Conservation (phyloP, 2,113 vertebrate genomes). For the Octodon degus region DNA sequence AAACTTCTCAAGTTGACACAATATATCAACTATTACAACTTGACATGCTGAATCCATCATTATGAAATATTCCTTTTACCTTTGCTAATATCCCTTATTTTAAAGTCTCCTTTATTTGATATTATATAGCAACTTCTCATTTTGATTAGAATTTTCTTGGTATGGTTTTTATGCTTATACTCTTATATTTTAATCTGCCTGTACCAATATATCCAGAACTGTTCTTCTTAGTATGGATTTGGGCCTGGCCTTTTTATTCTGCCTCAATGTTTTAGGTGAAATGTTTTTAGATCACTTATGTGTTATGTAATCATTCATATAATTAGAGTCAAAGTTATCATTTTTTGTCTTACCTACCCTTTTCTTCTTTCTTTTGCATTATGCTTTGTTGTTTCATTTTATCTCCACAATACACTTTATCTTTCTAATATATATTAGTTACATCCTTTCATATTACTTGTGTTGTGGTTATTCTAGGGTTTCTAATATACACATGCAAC, state of each 20-base stretch:
- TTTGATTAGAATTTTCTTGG: not conserved
- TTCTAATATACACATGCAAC: not conserved
- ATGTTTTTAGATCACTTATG: not conserved
- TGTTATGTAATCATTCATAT: constrained; percentile 15
- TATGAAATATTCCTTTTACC: not conserved
- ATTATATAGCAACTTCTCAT: not conserved
- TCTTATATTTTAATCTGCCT: not conserved
- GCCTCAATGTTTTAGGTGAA: not conserved
- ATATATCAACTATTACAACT: not conserved
- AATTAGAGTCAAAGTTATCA: not conserved
- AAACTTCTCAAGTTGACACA: not conserved
- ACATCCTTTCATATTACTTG: not conserved
- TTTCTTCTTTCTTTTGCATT: not conserved
- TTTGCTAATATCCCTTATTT: not conserved
- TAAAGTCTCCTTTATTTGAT: not conserved
- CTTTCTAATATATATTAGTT: not conserved
- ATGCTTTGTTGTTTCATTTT: not conserved
- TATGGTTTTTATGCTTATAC: not conserved
- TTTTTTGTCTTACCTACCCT: not conserved
- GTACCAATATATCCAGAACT: not conserved
- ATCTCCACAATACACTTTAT: not conserved
- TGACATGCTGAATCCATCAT: not conserved
- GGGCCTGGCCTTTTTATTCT: not conserved
- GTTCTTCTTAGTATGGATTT: not conserved
- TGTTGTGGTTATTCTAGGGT: not conserved